phyloP scores from a whole-genome alignment of 2,888 invertebrate species.

The Neoascia interrupta region DNA sequence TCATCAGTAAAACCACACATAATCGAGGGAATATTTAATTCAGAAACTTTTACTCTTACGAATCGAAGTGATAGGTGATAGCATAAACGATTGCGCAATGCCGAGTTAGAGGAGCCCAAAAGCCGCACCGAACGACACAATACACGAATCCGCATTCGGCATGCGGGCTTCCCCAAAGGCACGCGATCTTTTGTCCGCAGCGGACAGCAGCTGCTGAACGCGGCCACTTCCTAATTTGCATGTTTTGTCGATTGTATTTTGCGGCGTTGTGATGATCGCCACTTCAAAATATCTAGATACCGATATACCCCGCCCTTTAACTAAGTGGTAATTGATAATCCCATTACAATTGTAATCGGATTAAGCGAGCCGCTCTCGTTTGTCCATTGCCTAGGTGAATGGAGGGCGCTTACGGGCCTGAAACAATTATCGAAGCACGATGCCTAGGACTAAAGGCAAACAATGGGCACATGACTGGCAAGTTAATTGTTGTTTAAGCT shows the following conservation, averaged over 20 bases:
- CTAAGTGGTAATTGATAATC: background rate
- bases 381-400: too few relatives aligned
- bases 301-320: background rate
- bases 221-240: constrained; percentile 4
- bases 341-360: constrained; percentile 20
- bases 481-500: constrained; percentile 37
- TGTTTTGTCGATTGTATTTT: background rate
- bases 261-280: background rate
- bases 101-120: too few relatives aligned
- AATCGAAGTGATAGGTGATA: constrained; percentile 24
- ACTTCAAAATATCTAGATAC: background rate
- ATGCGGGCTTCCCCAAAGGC: constrained; percentile 4
- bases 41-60: constrained; percentile 48
- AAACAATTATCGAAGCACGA: constrained; percentile 8
- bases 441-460: constrained; percentile 4
- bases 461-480: constrained; percentile 32
- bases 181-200: background rate
- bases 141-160: background rate
- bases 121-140: background rate
- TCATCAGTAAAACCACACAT: constrained; percentile 25
- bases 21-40: constrained; percentile 32
- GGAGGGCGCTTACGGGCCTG: too few relatives aligned
- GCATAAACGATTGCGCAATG: too few relatives aligned
- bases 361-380: too few relatives aligned
- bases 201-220: background rate